A percentile compares a stretch with the other conserved stretches of the same genome.
These are phyloP conservation scores for Brachylomia viminalis DNA, from an alignment of 2,888 invertebrate species.

Conservation along the genomic window DNA sequence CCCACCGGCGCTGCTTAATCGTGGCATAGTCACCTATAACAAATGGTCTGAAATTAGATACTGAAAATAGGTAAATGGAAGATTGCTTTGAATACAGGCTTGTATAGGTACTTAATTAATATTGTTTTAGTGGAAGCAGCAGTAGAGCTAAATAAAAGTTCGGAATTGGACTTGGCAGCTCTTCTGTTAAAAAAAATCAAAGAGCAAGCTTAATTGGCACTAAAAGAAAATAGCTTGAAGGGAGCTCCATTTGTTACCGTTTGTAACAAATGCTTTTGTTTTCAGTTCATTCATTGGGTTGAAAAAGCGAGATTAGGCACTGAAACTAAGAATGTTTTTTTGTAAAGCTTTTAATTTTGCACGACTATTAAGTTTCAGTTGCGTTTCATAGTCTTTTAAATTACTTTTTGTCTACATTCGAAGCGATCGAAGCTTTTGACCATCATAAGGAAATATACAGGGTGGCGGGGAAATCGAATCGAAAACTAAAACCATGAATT, in stretches of 20 bases:
- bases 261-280: conserved; percentile 59
- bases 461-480: no score
- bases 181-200: conserved; percentile 43
- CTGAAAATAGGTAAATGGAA: neutral
- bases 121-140: conserved; percentile 32
- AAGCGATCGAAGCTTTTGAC: neutral
- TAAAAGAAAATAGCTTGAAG: conserved; percentile 70
- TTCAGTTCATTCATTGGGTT: conserved; percentile 16
- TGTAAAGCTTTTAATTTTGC: neutral
- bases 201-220: conserved; percentile 69
- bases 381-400: neutral
- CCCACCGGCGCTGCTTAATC: conserved; percentile 86
- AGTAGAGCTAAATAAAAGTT: conserved; percentile 44
- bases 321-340: conserved; percentile 7
- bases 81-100: conserved; percentile 25
- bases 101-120: conserved; percentile 7
- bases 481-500: no score
- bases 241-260: conserved; percentile 67
- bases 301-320: neutral
- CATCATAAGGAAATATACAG: neutral
- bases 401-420: neutral
- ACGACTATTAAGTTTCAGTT: neutral
- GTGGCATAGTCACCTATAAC: conserved; percentile 94
- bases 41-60: conserved; percentile 57
- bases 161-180: conserved; percentile 30